These are phyloP conservation scores for Hylyphantes graminicola DNA, from an alignment of 1,140 invertebrate species.

Conservation along the genomic window DNA sequence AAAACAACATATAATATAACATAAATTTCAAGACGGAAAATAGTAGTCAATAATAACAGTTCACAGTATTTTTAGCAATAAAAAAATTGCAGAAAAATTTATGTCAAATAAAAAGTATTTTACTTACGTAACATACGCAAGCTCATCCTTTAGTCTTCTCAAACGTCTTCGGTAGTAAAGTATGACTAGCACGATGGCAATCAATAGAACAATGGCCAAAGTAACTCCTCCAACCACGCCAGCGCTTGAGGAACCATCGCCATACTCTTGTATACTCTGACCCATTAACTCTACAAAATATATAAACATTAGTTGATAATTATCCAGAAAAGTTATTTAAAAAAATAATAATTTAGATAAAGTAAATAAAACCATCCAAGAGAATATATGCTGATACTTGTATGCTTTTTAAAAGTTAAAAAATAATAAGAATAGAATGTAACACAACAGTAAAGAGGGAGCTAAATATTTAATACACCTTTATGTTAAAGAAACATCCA, in stretches of 20 bases:
- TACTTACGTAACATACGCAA: conserved; percentile 89
- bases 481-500: too few relatives aligned
- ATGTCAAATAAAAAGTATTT: conserved; percentile 63
- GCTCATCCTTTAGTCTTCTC: conserved; percentile 83
- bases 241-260: conserved; percentile 64
- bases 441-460: too few relatives aligned
- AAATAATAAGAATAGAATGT: too few relatives aligned
- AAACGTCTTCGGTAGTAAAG: conserved; percentile 74
- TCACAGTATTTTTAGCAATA: neutral
- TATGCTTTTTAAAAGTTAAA: too few relatives aligned
- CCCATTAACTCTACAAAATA: conserved; percentile 52
- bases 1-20: neutral
- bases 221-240: conserved; percentile 63
- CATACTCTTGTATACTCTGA: conserved; percentile 64
- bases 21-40: neutral
- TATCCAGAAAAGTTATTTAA: neutral
- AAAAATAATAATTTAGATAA: neutral
- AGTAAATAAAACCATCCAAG: too few relatives aligned
- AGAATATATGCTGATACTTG: too few relatives aligned
- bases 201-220: conserved; percentile 73
- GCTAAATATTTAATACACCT: too few relatives aligned
- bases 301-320: neutral
- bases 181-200: conserved; percentile 74
- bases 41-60: too few relatives aligned
- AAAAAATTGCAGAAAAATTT: neutral